Conservation (phyloP, 2,888 invertebrate genomes). For the Thecocarcelia acutangulata region DNA sequence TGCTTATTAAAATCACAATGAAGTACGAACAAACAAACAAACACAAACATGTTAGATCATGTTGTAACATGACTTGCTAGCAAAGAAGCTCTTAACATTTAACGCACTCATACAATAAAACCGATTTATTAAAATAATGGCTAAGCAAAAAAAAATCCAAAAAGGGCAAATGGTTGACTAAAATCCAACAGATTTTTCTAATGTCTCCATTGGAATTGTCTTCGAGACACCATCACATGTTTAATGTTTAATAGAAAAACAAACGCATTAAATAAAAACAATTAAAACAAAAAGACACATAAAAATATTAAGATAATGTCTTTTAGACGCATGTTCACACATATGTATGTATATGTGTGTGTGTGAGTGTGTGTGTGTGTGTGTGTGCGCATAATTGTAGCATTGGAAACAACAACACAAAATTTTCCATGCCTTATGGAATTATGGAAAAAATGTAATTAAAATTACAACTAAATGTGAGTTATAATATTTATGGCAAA, state of each 20-base stretch:
- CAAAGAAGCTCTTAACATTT: slow-evolving; percentile 15
- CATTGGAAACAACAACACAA: slow-evolving; percentile 43
- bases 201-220: slow-evolving; percentile 76
- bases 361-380: neutral
- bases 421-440: slow-evolving; percentile 40
- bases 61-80: neutral
- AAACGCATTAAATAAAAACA: slow-evolving; percentile 58
- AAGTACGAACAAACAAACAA: neutral
- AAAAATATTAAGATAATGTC: slow-evolving; percentile 61
- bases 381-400: slow-evolving; percentile 6
- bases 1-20: slow-evolving; percentile 58
- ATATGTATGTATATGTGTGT: too few relatives aligned
- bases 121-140: slow-evolving; percentile 67
- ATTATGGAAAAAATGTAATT: slow-evolving; percentile 47
- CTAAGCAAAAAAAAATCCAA: slow-evolving; percentile 2
- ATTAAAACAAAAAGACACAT: slow-evolving; percentile 68
- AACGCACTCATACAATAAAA: slow-evolving; percentile 32
- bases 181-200: slow-evolving; percentile 77
- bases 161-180: slow-evolving; percentile 24
- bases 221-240: slow-evolving; percentile 32
- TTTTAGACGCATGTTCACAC: slow-evolving; percentile 16
- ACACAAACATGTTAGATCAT: neutral
- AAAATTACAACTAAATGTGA: slow-evolving; percentile 47
- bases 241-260: slow-evolving; percentile 9
- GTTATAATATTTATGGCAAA: slow-evolving; percentile 45